These are phyloP conservation scores for Australoheros scitulus DNA, from an alignment of 2,113 vertebrate species.

Conservation along the genomic window DNA sequence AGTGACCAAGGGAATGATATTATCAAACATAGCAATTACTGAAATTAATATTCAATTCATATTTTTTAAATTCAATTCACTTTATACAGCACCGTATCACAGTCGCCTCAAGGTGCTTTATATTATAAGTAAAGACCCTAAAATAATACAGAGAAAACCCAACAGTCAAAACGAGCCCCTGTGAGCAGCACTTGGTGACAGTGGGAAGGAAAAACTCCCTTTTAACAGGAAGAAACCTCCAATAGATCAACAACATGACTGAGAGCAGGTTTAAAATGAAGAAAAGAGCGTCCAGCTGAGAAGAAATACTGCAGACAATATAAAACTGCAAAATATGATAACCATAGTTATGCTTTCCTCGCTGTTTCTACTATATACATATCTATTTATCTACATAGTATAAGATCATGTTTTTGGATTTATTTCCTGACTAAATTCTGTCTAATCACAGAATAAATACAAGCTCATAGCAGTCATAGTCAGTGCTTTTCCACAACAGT, in stretches of 20 bases:
- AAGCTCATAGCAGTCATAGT: not conserved
- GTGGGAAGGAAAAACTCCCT: too few relatives aligned
- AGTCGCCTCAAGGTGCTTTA: too few relatives aligned
- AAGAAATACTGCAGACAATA: not conserved
- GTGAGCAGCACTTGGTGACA: too few relatives aligned
- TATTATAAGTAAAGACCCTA: too few relatives aligned
- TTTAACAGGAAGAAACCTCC: too few relatives aligned
- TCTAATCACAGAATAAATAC: not conserved
- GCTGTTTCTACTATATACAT: too few relatives aligned
- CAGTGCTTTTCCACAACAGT: not conserved
- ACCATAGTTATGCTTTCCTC: not conserved
- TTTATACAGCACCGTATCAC: too few relatives aligned
- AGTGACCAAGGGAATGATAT: not conserved
- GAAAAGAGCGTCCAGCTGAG: too few relatives aligned
- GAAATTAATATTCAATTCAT: not conserved
- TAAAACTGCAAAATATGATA: not conserved
- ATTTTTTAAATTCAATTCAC: too few relatives aligned
- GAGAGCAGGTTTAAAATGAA: not conserved
- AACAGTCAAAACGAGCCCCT: too few relatives aligned
- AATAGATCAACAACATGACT: not conserved
- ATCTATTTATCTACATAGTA: not conserved
- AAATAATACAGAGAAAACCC: too few relatives aligned
- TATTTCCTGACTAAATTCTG: not conserved
- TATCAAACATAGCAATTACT: not conserved
- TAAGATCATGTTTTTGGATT: too few relatives aligned